Evolutionary conservation across 30 jellyfish, hydroid and myxozoan species (phyloP).

Genomic region (Rhopilema esculentum): DNA sequence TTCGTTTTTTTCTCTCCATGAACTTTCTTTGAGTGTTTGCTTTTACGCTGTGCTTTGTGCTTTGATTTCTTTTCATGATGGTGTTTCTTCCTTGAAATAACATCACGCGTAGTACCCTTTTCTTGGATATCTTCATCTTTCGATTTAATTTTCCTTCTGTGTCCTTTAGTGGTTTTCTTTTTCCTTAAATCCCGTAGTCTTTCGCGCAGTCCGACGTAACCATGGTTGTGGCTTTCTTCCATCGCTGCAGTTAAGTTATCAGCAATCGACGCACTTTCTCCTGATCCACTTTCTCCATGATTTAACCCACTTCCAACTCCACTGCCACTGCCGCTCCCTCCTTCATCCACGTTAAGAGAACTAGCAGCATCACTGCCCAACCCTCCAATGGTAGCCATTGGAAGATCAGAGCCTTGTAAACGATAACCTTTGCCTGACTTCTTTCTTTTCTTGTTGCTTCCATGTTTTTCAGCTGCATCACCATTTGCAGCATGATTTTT

Average conservation of each 20-base stretch:
- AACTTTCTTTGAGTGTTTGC: neutral
- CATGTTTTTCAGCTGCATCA: neutral
- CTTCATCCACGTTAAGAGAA: neutral
- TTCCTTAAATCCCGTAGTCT: constrained; percentile 28
- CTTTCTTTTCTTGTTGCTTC: neutral
- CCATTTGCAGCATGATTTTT: neutral
- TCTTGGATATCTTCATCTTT: neutral
- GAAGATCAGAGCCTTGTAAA: neutral
- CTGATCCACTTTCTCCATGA: constrained; percentile 27
- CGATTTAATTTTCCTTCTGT: neutral
- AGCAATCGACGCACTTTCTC: neutral
- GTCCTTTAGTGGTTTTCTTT: neutral
- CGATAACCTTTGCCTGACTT: neutral
- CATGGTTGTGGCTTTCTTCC: neutral
- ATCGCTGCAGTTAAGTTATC: neutral
- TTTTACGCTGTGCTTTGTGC: neutral
- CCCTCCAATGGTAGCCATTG: neutral
- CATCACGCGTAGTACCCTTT: neutral
- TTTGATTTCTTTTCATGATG: neutral
- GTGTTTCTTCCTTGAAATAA: neutral
- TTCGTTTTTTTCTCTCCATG: neutral
- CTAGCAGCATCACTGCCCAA: neutral
- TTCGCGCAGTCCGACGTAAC: constrained; percentile 10
- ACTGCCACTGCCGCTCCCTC: constrained; percentile 48
- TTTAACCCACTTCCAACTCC: constrained; percentile 26